Conservation (phyloP, 1,140 invertebrate species). For the Mactra quadrangularis region DNA sequence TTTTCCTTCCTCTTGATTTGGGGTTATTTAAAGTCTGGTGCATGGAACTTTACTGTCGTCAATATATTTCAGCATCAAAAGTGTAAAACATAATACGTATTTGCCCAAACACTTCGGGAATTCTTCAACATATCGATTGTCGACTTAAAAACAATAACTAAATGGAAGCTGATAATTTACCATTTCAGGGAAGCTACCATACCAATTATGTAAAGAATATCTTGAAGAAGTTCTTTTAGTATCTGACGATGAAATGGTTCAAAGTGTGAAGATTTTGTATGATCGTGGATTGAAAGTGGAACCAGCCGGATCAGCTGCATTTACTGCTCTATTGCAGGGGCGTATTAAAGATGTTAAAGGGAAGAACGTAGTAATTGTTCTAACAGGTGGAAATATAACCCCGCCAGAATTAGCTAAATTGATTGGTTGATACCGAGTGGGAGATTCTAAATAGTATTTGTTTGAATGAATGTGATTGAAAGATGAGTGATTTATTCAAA, state of each 20-base stretch:
- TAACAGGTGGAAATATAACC: slow-evolving; percentile 80
- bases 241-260: slow-evolving; percentile 75
- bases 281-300: slow-evolving; percentile 77
- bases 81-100: no score
- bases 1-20: no score
- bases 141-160: no score
- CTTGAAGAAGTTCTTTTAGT: slow-evolving; percentile 79
- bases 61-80: no score
- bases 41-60: no score
- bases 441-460: no score
- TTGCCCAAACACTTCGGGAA: no score
- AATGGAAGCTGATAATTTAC: slow-evolving; percentile 14
- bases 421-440: slow-evolving; percentile 28
- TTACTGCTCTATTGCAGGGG: slow-evolving; percentile 73
- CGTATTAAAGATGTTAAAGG: slow-evolving; percentile 74
- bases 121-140: no score
- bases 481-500: no score
- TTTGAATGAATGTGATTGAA: no score
- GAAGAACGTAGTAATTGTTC: slow-evolving; percentile 78
- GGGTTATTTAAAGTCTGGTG: no score
- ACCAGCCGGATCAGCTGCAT: slow-evolving; percentile 79
- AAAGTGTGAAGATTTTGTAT: slow-evolving; percentile 72
- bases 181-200: slow-evolving; percentile 72
- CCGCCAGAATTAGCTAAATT: slow-evolving; percentile 68
- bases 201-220: slow-evolving; percentile 74